Base-by-base conservation (phyloP, 2,888 invertebrate genomes). In the Malacosoma neustria region DNA sequence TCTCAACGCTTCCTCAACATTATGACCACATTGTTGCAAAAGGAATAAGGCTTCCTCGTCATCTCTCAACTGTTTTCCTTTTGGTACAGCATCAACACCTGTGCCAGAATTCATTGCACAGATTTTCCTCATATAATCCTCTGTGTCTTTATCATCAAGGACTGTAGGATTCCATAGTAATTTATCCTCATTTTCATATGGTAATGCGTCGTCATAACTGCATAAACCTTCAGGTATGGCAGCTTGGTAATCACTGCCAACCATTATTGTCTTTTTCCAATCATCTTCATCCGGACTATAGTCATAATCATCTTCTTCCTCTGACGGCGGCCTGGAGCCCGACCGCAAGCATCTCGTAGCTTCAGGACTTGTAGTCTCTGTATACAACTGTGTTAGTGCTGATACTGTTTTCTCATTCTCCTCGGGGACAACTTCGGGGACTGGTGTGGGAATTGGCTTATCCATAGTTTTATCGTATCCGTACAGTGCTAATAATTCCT, bases 171-270 rank as follows among this genome's bases (percentile, higher is more conserved):
- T 95, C 98, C 98, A 98, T 6, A 98, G 80, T 36, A 97, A 87
- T 75, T 96, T 95, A 65, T 98, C 98, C 66, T 97, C 97, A 81
- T 97, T 97, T 80, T 97, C 96, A 69, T 97, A 96, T 0, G 96
- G 96, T 44, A 95, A 79, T n/a, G 94, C 94, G 76, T 97, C 97
- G 60, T 95, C 98, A 72, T 98, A 98, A 60, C 92, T 92, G 58
- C 93, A 93, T 11, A 98, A 86, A 1, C 96, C 97, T 67, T 95
- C 95, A 1, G 98, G 98, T 60, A 98, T 96, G 38, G 90, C 91
- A 2, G 98, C 98, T 85, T 98, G 98, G 70, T 93, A 98, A 62
- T 96, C 95, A 47, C 92, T 91, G 11, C 98, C 98, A 14, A 98
- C 97, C 94, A 97, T 97, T 46, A 98, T 97, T 13, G 95, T 96